Percentiles rank a stretch among this genome's conserved stretches.
Evolutionary conservation across 2,888 invertebrate species (phyloP).

Genomic region (Erebia epiphron): DNA sequence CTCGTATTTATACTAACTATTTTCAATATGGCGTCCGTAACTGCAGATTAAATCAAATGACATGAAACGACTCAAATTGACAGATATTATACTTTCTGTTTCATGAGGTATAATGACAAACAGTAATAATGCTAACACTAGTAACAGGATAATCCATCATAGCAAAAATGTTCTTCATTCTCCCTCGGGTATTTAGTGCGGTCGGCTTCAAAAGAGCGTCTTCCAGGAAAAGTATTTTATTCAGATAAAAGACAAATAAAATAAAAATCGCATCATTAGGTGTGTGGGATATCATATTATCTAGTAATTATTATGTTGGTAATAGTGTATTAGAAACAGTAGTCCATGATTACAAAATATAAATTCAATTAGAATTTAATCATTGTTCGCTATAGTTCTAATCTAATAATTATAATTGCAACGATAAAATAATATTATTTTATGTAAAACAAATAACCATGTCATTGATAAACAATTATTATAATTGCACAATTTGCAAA

Average conservation of each 20-base stretch:
- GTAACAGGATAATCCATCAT: slow-evolving; percentile 15
- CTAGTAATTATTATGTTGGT: no score
- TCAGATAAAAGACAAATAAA: neutral
- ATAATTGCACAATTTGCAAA: neutral
- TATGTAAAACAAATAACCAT: neutral
- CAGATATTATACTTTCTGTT: no score
- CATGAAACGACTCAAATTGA: no score
- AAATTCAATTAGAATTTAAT: slow-evolving; percentile 10
- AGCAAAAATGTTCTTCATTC: neutral
- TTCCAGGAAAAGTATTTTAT: neutral
- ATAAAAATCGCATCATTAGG: no score
- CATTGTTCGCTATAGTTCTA: neutral
- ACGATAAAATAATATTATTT: neutral
- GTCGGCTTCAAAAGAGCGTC: neutral
- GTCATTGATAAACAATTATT: neutral
- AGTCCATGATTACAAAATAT: neutral
- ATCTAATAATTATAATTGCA: neutral
- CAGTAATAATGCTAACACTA: no score
- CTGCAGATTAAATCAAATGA: no score
- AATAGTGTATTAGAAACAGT: no score
- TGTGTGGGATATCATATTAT: no score
- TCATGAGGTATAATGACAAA: no score
- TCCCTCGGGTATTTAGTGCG: neutral
- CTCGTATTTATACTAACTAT: no score
- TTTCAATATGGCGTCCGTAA: no score